phyloP scores from a whole-genome alignment of 2,113 vertebrate genomes.

The Pao palembangensis region DNA sequence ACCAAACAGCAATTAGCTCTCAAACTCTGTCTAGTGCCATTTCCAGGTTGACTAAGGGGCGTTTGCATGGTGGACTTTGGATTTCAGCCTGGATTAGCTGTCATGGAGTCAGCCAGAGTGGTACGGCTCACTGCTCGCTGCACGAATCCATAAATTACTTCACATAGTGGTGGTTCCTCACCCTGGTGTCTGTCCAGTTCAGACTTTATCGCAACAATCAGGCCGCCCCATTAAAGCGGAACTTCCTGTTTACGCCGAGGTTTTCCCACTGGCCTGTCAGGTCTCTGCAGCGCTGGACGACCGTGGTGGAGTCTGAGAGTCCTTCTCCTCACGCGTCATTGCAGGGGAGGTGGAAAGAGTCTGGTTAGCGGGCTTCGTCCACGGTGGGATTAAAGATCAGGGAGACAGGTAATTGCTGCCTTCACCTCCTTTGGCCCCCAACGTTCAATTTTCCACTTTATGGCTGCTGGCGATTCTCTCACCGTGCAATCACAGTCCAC shows the following conservation, averaged over 20 bases:
- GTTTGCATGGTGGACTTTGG: slow-evolving; percentile 16
- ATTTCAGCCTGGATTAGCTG: slow-evolving; percentile 22
- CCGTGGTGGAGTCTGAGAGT: too few species aligned
- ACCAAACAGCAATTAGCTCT: slow-evolving; percentile 58
- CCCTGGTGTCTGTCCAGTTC: neutral
- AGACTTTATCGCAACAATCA: slow-evolving; percentile 33
- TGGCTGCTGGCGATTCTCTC: slow-evolving; percentile 46
- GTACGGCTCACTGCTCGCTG: too few species aligned
- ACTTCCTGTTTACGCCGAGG: slow-evolving; percentile 43
- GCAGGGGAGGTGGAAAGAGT: too few species aligned
- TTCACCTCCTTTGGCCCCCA: slow-evolving; percentile 36
- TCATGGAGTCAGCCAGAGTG: too few species aligned
- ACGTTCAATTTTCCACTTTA: slow-evolving; percentile 64
- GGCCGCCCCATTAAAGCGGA: slow-evolving; percentile 7
- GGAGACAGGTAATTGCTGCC: slow-evolving; percentile 51
- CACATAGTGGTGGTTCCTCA: neutral
- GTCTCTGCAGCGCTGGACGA: too few species aligned
- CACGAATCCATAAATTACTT: too few species aligned
- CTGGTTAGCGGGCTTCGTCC: neutral
- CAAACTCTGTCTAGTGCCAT: slow-evolving; percentile 43
- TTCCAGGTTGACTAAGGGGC: slow-evolving; percentile 15
- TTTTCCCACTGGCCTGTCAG: neutral
- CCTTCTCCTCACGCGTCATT: too few species aligned
- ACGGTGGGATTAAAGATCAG: slow-evolving; percentile 6
- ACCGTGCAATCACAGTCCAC: slow-evolving; percentile 59